A percentile compares a stretch with the other conserved stretches of the same genome.
Conservation (phyloP, 2,888 invertebrate species). For the Harpalus rufipes region DNA sequence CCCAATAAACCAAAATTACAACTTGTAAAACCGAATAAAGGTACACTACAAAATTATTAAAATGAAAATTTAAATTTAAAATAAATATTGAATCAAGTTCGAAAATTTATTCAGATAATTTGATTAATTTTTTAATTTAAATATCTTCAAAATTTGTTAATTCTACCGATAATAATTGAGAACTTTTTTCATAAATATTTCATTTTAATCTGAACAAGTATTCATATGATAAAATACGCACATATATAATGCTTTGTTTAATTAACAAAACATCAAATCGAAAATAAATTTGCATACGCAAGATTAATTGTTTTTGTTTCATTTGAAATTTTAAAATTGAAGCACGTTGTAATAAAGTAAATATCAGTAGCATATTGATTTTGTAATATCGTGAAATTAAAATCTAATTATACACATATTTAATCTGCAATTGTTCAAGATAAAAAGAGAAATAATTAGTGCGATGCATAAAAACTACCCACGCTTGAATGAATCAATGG, state of each 20-base stretch:
- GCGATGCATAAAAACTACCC: background rate
- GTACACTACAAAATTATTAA: background rate
- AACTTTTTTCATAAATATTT: background rate
- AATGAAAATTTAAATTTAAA: background rate
- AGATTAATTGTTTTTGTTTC: background rate
- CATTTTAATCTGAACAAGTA: background rate
- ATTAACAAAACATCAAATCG: slow-evolving; percentile 9
- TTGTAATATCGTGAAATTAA: background rate
- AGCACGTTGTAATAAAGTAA: background rate
- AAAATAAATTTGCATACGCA: background rate
- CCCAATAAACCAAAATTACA: background rate
- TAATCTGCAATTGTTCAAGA: background rate
- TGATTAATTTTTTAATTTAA: background rate
- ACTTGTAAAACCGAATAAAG: background rate
- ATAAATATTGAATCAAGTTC: background rate
- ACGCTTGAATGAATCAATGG: slow-evolving; percentile 10
- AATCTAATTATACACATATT: background rate
- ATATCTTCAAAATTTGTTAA: background rate
- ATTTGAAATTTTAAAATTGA: slow-evolving; percentile 9
- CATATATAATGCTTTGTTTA: background rate
- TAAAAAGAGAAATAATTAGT: slow-evolving; percentile 1
- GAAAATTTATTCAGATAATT: background rate
- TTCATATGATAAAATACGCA: background rate
- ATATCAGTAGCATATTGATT: slow-evolving; percentile 7
- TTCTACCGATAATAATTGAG: background rate